These are phyloP conservation scores for Limonius californicus DNA, from an alignment of 1,140 invertebrate species.

Conservation along the genomic window DNA sequence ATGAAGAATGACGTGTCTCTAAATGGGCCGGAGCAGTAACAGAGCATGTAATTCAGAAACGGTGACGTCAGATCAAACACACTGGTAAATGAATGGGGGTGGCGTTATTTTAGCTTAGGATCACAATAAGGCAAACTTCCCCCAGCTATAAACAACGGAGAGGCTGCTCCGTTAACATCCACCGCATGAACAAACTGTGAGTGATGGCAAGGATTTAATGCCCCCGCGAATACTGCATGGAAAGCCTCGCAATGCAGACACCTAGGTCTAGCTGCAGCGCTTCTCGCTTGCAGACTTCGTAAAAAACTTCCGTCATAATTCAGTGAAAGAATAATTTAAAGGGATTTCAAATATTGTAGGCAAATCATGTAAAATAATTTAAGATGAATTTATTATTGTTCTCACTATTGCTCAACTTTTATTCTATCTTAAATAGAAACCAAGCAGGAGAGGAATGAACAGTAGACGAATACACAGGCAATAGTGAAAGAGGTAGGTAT, in stretches of 20 bases:
- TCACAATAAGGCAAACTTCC: conserved; percentile 21
- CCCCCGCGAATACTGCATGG: background rate
- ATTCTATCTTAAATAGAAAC: too few relatives aligned
- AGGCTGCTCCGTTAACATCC: conserved; percentile 20
- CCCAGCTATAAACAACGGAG: conserved; percentile 15
- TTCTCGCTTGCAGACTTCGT: too few relatives aligned
- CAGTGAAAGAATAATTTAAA: too few relatives aligned
- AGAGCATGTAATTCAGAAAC: conserved; percentile 20
- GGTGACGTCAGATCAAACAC: conserved; percentile 23
- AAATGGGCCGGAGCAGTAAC: conserved; percentile 19
- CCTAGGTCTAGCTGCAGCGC: too few relatives aligned
- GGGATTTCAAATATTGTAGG: too few relatives aligned
- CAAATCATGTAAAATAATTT: too few relatives aligned
- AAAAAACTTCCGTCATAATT: too few relatives aligned
- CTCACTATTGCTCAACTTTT: too few relatives aligned
- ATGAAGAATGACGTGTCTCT: conserved; percentile 22
- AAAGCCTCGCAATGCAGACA: background rate
- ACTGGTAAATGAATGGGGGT: conserved; percentile 16
- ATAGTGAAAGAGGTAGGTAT: too few relatives aligned
- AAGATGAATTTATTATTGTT: too few relatives aligned
- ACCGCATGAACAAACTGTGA: conserved; percentile 21
- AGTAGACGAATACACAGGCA: too few relatives aligned
- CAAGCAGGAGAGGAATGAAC: too few relatives aligned
- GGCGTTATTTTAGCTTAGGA: conserved; percentile 20
- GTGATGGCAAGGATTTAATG: conserved; percentile 15